Percentiles rank a stretch among this genome's conserved stretches.
Evolutionary conservation across 2,797 vertebrate genomes (phyloP).

Genomic region (Gallinago nigripennis): DNA sequence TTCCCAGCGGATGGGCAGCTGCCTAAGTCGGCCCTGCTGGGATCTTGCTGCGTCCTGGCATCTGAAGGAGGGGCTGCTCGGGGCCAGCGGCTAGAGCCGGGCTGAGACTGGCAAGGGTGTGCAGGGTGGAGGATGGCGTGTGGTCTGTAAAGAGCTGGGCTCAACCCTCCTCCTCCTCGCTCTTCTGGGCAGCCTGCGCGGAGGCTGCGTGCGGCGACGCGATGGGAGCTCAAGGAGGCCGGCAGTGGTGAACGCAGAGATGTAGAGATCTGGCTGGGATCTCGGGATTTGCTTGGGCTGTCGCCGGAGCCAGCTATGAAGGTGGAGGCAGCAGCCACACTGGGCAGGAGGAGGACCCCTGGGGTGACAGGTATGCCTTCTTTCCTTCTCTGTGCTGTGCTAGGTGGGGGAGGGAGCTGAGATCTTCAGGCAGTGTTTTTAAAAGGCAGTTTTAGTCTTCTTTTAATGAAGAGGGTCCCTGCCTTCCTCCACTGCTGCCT

Average conservation of each 20-base stretch:
- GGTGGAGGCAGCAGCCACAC: neutral
- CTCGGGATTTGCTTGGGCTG: neutral
- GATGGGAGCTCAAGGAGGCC: neutral
- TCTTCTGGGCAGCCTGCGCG: neutral
- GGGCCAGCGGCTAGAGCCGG: neutral
- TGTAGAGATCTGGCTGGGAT: neutral
- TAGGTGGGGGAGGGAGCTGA: neutral
- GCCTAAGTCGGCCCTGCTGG: accelerated
- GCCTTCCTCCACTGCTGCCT: neutral
- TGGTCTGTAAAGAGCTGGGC: neutral
- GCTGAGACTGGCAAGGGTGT: neutral
- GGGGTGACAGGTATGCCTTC: constrained; percentile 39
- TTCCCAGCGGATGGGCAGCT: neutral
- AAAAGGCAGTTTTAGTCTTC: neutral
- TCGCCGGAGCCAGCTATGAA: neutral
- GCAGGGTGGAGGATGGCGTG: neutral
- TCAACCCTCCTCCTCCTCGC: neutral
- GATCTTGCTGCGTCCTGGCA: accelerated
- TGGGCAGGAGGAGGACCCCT: constrained; percentile 3
- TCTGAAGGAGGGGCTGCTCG: neutral
- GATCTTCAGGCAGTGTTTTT: neutral
- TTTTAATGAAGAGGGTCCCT: neutral
- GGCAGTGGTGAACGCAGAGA: neutral
- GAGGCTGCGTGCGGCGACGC: neutral
- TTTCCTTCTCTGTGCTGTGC: neutral